Evolutionary conservation across 2,797 vertebrate species (phyloP).

Genomic region (Notamacropus eugenii): DNA sequence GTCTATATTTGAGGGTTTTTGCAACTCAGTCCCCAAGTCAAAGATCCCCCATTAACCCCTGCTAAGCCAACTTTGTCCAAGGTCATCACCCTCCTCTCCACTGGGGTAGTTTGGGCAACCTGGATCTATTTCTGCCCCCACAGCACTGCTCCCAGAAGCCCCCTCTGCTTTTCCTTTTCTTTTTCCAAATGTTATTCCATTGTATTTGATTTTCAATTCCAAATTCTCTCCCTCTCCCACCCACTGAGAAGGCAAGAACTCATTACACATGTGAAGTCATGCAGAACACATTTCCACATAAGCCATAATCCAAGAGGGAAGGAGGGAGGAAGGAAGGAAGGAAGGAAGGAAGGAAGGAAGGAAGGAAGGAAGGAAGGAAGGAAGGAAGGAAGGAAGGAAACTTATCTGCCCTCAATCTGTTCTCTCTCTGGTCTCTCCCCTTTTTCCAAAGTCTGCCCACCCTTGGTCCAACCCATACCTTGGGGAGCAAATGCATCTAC

Average conservation of each 20-base stretch:
- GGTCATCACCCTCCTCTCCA: not conserved
- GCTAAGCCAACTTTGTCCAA: not conserved
- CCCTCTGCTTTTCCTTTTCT: not conserved
- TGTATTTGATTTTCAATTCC: not conserved
- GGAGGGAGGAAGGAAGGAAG: no score
- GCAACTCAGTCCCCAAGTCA: no score
- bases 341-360: not conserved
- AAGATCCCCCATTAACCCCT: not conserved
- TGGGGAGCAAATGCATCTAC: not conserved
- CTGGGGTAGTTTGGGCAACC: not conserved
- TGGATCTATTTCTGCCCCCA: not conserved
- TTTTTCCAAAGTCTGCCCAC: not conserved
- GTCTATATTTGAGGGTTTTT: no score
- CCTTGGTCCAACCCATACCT: not conserved
- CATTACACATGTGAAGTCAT: not conserved
- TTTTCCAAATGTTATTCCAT: not conserved
- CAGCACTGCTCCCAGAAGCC: not conserved
- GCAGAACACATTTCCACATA: not conserved
- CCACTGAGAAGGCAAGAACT: not conserved
- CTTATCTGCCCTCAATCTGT: not conserved
- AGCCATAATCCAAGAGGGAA: not conserved
- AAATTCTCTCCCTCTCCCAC: not conserved
- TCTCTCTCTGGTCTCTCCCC: not conserved
- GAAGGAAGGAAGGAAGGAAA: not conserved
- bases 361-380: no score